Evolutionary conservation across 2,797 vertebrate genomes (phyloP).

Genomic region (Chloroceryle amazona): DNA sequence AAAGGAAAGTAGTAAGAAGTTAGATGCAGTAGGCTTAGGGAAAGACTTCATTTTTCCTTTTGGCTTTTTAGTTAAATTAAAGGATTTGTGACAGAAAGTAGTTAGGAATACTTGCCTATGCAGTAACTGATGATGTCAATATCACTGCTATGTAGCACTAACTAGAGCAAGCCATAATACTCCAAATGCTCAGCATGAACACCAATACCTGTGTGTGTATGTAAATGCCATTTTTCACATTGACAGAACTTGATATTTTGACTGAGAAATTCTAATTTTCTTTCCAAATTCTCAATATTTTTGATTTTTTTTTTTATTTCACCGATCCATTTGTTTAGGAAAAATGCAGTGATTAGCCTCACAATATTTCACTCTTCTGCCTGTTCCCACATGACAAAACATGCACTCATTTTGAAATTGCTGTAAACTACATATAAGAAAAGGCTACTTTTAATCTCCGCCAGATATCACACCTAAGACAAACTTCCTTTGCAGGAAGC

Average conservation of each 20-base stretch:
- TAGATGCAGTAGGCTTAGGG: not conserved
- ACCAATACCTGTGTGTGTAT: not conserved
- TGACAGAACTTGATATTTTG: not conserved
- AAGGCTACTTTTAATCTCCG: not conserved
- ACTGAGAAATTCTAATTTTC: not conserved
- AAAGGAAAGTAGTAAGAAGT: not conserved
- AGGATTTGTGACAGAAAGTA: not conserved
- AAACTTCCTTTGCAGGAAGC: constrained; percentile 13
- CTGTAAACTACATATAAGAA: not conserved
- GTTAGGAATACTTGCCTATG: not conserved
- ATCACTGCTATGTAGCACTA: not conserved
- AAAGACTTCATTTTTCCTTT: not conserved
- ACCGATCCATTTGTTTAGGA: not conserved
- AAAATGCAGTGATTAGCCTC: not conserved
- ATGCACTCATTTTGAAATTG: not conserved
- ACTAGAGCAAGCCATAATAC: not conserved
- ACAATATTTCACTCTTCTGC: not conserved
- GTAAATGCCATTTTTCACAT: not conserved
- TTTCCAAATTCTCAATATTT: not conserved
- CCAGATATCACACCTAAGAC: not conserved
- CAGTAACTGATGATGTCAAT: not conserved
- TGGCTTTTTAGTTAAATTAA: not conserved
- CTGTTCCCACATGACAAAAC: not conserved
- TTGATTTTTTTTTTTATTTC: not conserved
- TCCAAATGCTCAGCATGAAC: not conserved